Evolutionary conservation across 2,888 invertebrate species (phyloP).

Genomic region (Sphaerophoria rueppellii): DNA sequence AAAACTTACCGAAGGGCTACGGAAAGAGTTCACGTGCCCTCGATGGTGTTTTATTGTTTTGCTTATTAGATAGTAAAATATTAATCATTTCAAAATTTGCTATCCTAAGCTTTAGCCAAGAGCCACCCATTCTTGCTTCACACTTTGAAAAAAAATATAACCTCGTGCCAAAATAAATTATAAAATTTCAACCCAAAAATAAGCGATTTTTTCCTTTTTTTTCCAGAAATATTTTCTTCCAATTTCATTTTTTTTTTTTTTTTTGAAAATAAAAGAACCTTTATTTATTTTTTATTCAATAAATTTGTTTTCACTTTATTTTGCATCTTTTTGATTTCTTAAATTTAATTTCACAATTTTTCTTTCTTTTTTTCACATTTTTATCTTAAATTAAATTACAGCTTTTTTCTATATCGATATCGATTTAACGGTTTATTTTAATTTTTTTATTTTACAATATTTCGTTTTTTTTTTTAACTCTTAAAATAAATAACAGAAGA

Average conservation of each 20-base stretch:
- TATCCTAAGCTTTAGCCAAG: conserved; percentile 31
- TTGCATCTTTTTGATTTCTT: conserved; percentile 38
- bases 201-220: conserved; percentile 32
- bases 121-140: conserved; percentile 28
- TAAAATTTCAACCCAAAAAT: conserved; percentile 27
- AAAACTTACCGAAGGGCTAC: conserved; percentile 68
- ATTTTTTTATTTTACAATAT: conserved; percentile 34
- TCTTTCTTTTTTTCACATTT: conserved; percentile 6
- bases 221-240: conserved; percentile 13
- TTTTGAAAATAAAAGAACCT: conserved; percentile 55
- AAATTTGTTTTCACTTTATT: conserved; percentile 67
- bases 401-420: conserved; percentile 44
- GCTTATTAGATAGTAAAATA: conserved; percentile 26
- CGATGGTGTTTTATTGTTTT: conserved; percentile 36
- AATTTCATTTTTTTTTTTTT: not conserved
- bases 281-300: conserved; percentile 48
- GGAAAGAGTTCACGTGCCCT: conserved; percentile 60
- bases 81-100: conserved; percentile 31
- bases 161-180: not conserved
- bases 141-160: conserved; percentile 18
- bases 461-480: conserved; percentile 27
- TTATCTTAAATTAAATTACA: conserved; percentile 67
- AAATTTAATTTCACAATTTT: conserved; percentile 56
- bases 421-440: conserved; percentile 44
- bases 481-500: conserved; percentile 57